Evolutionary conservation across 2,888 invertebrate genomes (phyloP), one percentile per base, ranked within the genome.

Genomic region (Listrodromus nycthemerus): DNA sequence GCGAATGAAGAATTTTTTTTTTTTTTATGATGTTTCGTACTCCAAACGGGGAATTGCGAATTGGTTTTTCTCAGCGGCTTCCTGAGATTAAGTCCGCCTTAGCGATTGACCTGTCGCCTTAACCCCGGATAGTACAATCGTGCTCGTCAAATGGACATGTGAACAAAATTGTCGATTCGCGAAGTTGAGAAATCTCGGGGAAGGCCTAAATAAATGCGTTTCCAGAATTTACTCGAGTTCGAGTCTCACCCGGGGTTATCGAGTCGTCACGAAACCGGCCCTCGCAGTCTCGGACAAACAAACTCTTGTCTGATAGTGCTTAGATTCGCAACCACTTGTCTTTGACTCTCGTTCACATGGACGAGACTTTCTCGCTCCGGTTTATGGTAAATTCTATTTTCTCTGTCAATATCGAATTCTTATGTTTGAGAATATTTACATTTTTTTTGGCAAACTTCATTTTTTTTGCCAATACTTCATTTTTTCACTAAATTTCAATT

Each of bases 201-300:
- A 55, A 55, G 55, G 24, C 55, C 24, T 4, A 10, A 13, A 55
- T 24, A 8, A 24, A 55, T 13, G 55, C 52, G 52, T 1, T 21
- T 52, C 52, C 41, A 41, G 41, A 41, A 41, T 41, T 21, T 19
- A 24, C 21, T 10, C 52, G 55, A 55, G 55, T 55, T 55, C 55
- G 21, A 55, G 55, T 21, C 55, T 55, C 21, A 52, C 13, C 21
- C 27, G 41, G 21, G 81, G 75, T 81, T 76, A 76, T 81, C 81
- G 69, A 50, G 55, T 63, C 52, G 65, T 76, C 45, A 55, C 19
- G 75, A 76, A 58, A 69, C 50, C 21, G 30, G 24, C n/a, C 70
- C 24, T 45, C 52, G 19, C 52, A 2, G 41, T n/a, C 21, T 19
- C n/a, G 41, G 41, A 27, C 77, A 61, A 77, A 77, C 41, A 70